These are phyloP conservation scores for Talpa occidentalis DNA, from an alignment of 2,113 vertebrate species.

Conservation along the genomic window DNA sequence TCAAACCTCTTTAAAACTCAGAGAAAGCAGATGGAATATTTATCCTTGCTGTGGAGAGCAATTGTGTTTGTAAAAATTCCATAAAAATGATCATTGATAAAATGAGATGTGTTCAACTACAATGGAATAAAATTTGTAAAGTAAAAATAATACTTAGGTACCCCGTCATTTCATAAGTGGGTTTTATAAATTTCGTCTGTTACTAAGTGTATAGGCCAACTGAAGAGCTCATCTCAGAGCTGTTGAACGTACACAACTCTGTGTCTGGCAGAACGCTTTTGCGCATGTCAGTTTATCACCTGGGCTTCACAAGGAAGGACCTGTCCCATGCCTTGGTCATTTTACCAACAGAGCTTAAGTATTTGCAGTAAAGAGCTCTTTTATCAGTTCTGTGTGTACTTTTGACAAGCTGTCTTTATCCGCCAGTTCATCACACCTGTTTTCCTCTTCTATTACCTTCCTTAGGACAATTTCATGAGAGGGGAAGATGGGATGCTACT, in stretches of 20 bases:
- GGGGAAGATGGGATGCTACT: no score
- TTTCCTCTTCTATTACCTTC: background rate
- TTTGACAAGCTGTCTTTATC: background rate
- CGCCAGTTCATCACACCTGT: background rate
- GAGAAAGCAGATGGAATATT: constrained; percentile 37
- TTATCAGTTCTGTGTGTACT: background rate
- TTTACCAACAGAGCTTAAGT: background rate
- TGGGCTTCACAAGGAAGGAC: background rate
- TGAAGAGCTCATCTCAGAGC: background rate
- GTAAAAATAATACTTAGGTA: background rate
- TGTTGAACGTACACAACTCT: background rate
- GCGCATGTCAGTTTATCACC: background rate
- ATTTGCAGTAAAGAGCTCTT: background rate
- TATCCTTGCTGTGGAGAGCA: background rate
- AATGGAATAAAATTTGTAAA: background rate
- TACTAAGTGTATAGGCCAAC: background rate
- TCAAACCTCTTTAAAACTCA: constrained; percentile 12
- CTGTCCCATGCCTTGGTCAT: background rate
- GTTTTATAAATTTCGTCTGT: background rate
- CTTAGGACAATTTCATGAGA: background rate
- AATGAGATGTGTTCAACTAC: background rate
- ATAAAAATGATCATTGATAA: background rate
- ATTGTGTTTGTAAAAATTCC: constrained; percentile 45
- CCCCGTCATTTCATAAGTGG: background rate
- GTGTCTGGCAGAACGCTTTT: background rate